phyloP scores from a whole-genome alignment of 64 coral and sea anemone species.

The Montipora efflorescens region DNA sequence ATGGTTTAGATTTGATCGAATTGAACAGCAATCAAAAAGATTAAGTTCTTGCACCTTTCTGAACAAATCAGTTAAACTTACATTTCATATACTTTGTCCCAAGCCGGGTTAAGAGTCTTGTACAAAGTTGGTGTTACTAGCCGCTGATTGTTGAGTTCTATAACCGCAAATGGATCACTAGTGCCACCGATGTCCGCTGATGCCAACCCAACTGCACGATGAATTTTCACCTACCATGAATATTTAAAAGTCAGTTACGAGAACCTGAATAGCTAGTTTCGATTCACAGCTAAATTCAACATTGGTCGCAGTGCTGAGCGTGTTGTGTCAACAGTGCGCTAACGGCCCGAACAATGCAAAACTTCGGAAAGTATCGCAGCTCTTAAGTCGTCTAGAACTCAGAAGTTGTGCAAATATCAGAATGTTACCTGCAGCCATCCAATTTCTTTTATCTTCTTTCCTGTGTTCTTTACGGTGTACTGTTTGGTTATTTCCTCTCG shows the following conservation, averaged over 20 bases:
- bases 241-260: not conserved
- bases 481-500: conserved; percentile 69
- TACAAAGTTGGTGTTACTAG: conserved; percentile 91
- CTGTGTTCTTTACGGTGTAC: conserved; percentile 85
- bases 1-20: not conserved
- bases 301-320: too few relatives aligned
- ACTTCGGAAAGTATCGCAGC: too few relatives aligned
- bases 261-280: too few relatives aligned
- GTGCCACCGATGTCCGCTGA: conserved; percentile 96
- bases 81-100: conserved; percentile 99
- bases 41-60: too few relatives aligned
- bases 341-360: too few relatives aligned
- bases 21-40: not conserved
- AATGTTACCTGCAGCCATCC: conserved; percentile 91
- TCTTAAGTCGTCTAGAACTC: too few relatives aligned
- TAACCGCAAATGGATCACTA: conserved; percentile 95
- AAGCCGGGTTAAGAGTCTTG: conserved; percentile 97
- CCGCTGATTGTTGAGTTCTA: conserved; percentile 90
- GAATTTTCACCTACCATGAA: conserved; percentile 79
- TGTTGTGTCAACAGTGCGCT: too few relatives aligned
- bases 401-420: not conserved
- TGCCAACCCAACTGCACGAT: conserved; percentile 93
- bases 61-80: conserved; percentile 28
- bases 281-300: too few relatives aligned
- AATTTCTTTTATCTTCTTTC: conserved; percentile 98